Base-by-base conservation (phyloP, 2,888 invertebrate species). In the Herminia tarsipennalis region DNA sequence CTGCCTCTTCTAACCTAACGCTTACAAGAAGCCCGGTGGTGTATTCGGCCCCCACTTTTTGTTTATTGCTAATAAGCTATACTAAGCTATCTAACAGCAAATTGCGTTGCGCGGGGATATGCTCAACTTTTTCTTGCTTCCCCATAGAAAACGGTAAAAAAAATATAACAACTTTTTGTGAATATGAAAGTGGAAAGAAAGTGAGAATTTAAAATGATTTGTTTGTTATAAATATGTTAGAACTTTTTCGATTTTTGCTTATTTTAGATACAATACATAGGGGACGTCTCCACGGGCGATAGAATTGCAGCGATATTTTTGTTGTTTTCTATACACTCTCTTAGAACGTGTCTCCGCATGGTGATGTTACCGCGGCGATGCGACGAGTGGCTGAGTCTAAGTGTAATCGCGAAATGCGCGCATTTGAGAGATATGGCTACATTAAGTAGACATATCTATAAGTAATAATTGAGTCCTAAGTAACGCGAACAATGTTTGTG, bases 41-140 rank as follows among this genome's bases (percentile, higher is more conserved):
- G 48, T 47, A 40, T 57, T 47, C 52, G 53, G 64, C 69, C 81
- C 81, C 80, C 74, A 55, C 77, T 78, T 84, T 82, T 87, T 87
- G 88, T 89, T 89, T 89, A 89, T 88, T 88, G 88, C 89, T 89
- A 89, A 89, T 89, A 89, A 89, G 86, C 77, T 79, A 76, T 74
- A 75, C 74, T 78, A 74, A 78, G 78, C 76, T 73, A 69, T 69
- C 70, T 71, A 56, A 72, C 63, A 68, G 73, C 72, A 78, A 78
- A 81, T 83, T 79, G 81, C 70, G 65, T 73, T 59, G 68, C 61
- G 65, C 52, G 50, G 62, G 68, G 73, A 69, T 66, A 64, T 66
- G 36, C 38, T 48, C 41, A 34, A 62, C 43, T 66, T 64, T 68
- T 58, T 56, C 53, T 46, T 56, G 48, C 47, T 48, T 50, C 54